Conservation (phyloP, 2,888 invertebrate genomes). For the Onchidella celtica region DNA sequence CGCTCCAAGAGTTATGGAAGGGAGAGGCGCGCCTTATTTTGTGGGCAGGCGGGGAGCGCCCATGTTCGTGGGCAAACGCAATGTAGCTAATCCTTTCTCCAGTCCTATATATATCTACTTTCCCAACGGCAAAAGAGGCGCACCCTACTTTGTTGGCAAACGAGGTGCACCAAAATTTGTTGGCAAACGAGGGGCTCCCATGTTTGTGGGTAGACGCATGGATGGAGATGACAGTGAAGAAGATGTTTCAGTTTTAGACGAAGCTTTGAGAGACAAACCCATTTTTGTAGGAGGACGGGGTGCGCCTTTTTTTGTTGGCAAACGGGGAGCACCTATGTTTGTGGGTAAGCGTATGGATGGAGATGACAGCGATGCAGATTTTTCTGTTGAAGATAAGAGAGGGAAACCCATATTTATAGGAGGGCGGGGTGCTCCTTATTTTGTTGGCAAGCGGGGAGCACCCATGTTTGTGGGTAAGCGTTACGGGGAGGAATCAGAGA, state of each 20-base stretch:
- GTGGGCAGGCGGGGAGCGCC: constrained; percentile 18
- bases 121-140: background rate
- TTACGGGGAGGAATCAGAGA: too few relatives aligned
- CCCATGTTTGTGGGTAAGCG: constrained; percentile 33
- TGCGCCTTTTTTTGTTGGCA: constrained; percentile 5
- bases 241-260: background rate
- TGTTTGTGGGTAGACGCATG: background rate
- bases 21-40: constrained; percentile 7
- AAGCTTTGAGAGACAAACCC: background rate
- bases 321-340: background rate
- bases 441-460: constrained; percentile 13
- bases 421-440: constrained; percentile 7
- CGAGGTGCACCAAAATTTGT: background rate
- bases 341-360: background rate
- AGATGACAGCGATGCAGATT: background rate
- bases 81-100: background rate
- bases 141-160: constrained; percentile 20
- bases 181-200: constrained; percentile 4
- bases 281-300: background rate
- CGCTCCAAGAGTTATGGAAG: constrained; percentile 2
- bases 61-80: constrained; percentile 26
- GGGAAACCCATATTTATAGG: constrained; percentile 8
- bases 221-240: background rate
- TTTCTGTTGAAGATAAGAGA: background rate
- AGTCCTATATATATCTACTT: background rate